phyloP scores from a whole-genome alignment of 2,888 invertebrate species.

The Odontothrips loti region DNA sequence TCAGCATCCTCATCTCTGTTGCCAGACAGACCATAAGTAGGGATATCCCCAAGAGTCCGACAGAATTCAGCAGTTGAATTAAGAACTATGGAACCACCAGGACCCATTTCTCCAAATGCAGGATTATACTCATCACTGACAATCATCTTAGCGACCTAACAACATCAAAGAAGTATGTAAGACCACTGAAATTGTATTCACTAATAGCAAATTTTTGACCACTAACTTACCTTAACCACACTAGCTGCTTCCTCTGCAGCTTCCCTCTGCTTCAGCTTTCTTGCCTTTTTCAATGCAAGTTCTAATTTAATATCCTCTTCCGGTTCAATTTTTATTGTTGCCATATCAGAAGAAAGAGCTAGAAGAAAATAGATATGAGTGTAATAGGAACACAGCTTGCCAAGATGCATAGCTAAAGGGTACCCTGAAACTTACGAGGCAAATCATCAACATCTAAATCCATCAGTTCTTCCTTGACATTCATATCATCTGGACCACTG shows the following conservation, averaged over 20 bases:
- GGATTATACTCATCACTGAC: conserved; percentile 44
- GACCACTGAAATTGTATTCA: background rate
- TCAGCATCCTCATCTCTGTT: conserved; percentile 79
- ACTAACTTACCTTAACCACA: conserved; percentile 38
- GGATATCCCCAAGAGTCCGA: conserved; percentile 90
- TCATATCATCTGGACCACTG: conserved; percentile 33
- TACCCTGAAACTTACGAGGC: conserved; percentile 41
- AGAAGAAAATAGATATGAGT: conserved; percentile 31
- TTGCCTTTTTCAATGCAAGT: conserved; percentile 65
- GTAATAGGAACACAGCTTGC: background rate
- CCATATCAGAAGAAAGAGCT: conserved; percentile 45
- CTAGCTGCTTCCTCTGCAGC: conserved; percentile 41
- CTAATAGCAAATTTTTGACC: conserved; percentile 1
- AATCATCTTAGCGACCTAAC: conserved; percentile 41
- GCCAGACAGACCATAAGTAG: conserved; percentile 87
- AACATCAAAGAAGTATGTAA: background rate
- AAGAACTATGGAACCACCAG: conserved; percentile 64
- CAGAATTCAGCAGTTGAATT: conserved; percentile 97
- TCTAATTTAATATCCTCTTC: conserved; percentile 66
- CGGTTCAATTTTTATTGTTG: conserved; percentile 59
- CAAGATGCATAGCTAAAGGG: background rate
- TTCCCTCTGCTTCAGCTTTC: conserved; percentile 60
- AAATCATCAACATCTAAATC: conserved; percentile 61
- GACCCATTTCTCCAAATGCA: conserved; percentile 43
- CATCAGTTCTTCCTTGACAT: conserved; percentile 51